Evolutionary conservation across 2,797 vertebrate species (phyloP).

Genomic region (Intellagama lesueurii): DNA sequence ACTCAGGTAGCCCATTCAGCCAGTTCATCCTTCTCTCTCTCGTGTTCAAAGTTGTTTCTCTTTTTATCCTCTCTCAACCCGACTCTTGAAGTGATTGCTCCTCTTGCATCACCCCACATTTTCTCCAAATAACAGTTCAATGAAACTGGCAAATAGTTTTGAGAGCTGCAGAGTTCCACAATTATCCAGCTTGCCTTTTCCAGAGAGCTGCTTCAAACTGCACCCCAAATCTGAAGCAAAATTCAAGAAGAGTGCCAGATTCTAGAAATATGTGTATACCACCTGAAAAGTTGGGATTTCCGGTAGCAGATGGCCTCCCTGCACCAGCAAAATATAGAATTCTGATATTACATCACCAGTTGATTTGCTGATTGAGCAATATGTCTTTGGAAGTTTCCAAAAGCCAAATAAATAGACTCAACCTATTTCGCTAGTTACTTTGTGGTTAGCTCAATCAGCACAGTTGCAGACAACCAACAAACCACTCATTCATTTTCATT

Average conservation of each 20-base stretch:
- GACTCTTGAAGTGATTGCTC: background rate
- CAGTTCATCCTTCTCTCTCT: no score
- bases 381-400: conserved; percentile 35
- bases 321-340: no score
- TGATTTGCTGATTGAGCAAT: conserved; percentile 2
- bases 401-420: conserved; percentile 21
- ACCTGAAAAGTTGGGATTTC: background rate
- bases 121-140: background rate
- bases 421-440: conserved; percentile 5
- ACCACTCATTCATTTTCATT: no score
- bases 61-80: background rate
- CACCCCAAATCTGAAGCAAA: background rate
- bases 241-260: no score
- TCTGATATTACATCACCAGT: background rate
- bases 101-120: background rate
- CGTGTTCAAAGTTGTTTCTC: background rate
- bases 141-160: background rate
- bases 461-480: no score
- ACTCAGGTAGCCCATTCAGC: no score
- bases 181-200: background rate
- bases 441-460: background rate
- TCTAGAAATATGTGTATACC: background rate
- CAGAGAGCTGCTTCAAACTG: background rate
- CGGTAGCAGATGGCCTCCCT: background rate
- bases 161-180: background rate